Evolutionary conservation across 2,113 vertebrate species (phyloP).

Genomic region (Mastomys natalensis): DNA sequence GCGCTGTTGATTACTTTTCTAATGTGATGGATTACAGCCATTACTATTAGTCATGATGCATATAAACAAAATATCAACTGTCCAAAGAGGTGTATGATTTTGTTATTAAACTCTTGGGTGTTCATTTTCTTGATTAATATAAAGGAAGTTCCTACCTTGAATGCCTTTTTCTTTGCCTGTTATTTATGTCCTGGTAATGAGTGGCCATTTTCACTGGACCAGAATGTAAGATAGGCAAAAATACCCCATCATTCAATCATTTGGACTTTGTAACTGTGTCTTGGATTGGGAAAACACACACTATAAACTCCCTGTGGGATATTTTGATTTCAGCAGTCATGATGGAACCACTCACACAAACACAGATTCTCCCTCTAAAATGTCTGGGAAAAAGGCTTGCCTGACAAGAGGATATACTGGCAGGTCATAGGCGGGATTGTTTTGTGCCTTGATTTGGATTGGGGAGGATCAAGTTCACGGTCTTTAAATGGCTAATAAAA

Average conservation of each 20-base stretch:
- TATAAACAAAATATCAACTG: slow-evolving; percentile 63
- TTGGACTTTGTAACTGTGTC: slow-evolving; percentile 3
- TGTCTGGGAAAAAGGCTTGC: neutral
- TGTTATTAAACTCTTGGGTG: slow-evolving; percentile 18
- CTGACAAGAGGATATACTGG: neutral
- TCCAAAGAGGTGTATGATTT: slow-evolving; percentile 42
- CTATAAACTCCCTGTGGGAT: neutral
- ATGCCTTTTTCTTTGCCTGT: neutral
- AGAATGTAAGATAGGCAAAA: neutral
- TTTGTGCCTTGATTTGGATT: neutral
- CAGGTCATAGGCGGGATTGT: neutral
- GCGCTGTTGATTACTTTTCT: slow-evolving; percentile 62
- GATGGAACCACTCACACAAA: neutral
- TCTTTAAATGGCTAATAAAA: slow-evolving; percentile 17
- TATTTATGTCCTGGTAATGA: slow-evolving; percentile 12
- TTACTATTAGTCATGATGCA: slow-evolving; percentile 55
- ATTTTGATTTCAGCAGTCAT: neutral
- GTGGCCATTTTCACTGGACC: slow-evolving; percentile 11
- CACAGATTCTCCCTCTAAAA: neutral
- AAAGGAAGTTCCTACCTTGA: slow-evolving; percentile 5
- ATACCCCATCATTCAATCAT: slow-evolving; percentile 11
- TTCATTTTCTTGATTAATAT: slow-evolving; percentile 30
- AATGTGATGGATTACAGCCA: slow-evolving; percentile 62
- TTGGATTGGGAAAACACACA: neutral
- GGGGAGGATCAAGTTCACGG: neutral